phyloP scores from a whole-genome alignment of 2,888 invertebrate species.

The Ormyrus pomaceus region DNA sequence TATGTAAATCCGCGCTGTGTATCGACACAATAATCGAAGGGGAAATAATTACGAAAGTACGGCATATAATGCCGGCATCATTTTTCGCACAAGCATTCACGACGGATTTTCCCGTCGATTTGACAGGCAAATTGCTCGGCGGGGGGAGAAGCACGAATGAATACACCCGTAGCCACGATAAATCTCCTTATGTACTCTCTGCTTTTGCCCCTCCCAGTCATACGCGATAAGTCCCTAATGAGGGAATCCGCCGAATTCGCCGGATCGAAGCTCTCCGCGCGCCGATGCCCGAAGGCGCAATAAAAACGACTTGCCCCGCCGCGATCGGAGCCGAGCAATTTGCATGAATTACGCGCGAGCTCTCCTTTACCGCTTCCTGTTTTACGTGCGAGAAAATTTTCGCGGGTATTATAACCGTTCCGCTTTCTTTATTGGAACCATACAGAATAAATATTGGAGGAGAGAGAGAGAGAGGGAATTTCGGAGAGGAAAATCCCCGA shows the following conservation, averaged over 20 bases:
- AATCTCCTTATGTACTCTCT: slow-evolving; percentile 39
- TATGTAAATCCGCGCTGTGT: no score
- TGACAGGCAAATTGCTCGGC: slow-evolving; percentile 48
- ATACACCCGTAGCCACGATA: slow-evolving; percentile 37
- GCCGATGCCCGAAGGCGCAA: not conserved
- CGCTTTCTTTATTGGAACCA: not conserved
- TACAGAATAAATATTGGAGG: slow-evolving; percentile 20
- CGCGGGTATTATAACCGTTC: not conserved
- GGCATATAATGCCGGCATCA: not conserved
- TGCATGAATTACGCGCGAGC: slow-evolving; percentile 45
- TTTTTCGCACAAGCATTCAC: not conserved
- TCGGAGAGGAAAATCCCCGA: no score
- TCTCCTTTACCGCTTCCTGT: not conserved
- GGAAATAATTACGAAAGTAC: slow-evolving; percentile 27
- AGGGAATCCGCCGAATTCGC: slow-evolving; percentile 44
- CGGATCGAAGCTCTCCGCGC: not conserved
- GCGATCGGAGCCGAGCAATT: slow-evolving; percentile 50
- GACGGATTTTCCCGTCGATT: slow-evolving; percentile 53
- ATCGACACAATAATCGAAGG: not conserved
- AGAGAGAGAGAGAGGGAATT: not conserved
- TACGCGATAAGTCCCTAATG: slow-evolving; percentile 50
- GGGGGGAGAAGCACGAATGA: not conserved
- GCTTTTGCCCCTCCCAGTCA: not conserved
- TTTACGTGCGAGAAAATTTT: slow-evolving; percentile 11
- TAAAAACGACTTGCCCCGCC: slow-evolving; percentile 38